Conservation (phyloP, 2,797 vertebrate genomes). For the Sebastolobus alascanus region DNA sequence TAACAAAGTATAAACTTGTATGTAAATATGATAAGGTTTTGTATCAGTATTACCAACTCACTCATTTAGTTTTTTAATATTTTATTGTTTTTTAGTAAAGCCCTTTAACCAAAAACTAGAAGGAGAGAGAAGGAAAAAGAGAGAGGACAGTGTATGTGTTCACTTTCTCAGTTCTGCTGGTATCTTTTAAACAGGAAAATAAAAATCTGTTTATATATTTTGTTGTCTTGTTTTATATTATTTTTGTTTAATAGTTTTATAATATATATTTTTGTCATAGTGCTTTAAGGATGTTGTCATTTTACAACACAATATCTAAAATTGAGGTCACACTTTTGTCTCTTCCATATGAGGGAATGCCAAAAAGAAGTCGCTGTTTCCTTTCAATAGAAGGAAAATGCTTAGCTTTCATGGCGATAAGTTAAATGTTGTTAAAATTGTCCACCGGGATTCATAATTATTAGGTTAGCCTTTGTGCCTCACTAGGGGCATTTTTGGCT, state of each 20-base stretch:
- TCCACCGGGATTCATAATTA: not conserved
- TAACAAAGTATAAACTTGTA: not conserved
- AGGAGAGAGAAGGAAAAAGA: not conserved
- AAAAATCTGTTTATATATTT: slow-evolving; percentile 45
- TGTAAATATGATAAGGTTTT: slow-evolving; percentile 21
- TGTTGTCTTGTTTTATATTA: not conserved
- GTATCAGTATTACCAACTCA: slow-evolving; percentile 15
- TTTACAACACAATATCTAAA: not conserved
- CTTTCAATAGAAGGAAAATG: not conserved
- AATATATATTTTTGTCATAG: not conserved
- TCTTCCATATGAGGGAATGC: not conserved
- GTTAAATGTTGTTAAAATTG: not conserved
- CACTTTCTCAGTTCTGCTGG: not conserved
- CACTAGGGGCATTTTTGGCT: no score
- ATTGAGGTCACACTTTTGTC: not conserved
- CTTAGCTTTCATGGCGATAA: not conserved
- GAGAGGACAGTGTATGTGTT: no score
- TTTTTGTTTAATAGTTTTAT: not conserved
- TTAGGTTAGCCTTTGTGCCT: rapidly evolving
- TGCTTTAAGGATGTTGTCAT: not conserved
- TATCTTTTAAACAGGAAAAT: not conserved
- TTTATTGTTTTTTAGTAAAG: slow-evolving; percentile 6
- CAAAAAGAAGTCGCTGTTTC: not conserved
- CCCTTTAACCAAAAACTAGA: slow-evolving; percentile 8
- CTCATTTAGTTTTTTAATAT: slow-evolving; percentile 1